A percentile compares a stretch with the other conserved stretches of the same genome.
Evolutionary conservation across 2,797 vertebrate species (phyloP).

Genomic region (Linurgus olivaceus): DNA sequence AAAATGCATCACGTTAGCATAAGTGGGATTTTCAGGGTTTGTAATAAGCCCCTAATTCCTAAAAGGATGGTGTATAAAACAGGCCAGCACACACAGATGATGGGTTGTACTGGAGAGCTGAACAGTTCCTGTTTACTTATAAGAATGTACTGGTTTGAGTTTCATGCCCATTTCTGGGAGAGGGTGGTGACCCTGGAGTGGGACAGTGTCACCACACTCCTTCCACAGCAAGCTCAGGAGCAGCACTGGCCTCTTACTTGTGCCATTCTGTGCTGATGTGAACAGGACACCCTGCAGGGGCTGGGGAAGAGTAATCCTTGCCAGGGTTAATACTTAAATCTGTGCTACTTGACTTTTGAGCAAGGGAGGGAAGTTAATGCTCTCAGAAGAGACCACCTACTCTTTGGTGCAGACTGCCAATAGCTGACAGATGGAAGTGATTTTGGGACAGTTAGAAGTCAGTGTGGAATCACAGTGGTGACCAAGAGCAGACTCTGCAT

Average conservation of each 20-base stretch:
- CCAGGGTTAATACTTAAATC: background rate
- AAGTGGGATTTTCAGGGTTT: background rate
- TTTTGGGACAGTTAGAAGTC: background rate
- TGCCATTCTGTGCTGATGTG: background rate
- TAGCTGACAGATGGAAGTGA: background rate
- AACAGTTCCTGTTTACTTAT: background rate
- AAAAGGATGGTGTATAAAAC: background rate
- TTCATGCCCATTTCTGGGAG: background rate
- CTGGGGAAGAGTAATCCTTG: background rate
- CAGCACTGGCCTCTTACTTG: background rate
- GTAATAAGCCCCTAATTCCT: background rate
- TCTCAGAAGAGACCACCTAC: conserved; percentile 1
- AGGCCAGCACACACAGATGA: background rate
- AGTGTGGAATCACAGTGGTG: background rate
- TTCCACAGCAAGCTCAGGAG: background rate
- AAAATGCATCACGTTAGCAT: background rate
- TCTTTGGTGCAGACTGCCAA: background rate
- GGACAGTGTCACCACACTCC: background rate
- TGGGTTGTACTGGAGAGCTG: background rate
- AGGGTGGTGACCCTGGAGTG: background rate
- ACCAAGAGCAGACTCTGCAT: background rate
- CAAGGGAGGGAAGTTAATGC: background rate
- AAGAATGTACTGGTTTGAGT: fast-evolving
- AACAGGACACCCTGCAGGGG: background rate
- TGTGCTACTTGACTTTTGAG: background rate